These are phyloP conservation scores for Polylopha cassiicola DNA, from an alignment of 2,888 invertebrate genomes.

Conservation along the genomic window DNA sequence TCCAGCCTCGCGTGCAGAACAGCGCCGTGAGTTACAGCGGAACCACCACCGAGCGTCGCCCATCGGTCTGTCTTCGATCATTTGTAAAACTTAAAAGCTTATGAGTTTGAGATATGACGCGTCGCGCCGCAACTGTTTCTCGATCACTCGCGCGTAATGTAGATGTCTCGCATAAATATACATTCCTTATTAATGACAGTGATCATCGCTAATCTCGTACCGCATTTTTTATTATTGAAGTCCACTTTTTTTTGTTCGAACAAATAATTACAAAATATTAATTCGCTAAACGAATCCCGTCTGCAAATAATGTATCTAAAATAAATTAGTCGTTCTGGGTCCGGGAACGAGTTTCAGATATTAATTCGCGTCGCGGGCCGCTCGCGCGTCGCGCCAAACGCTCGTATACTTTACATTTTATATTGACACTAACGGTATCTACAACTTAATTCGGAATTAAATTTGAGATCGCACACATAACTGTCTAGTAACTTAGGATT, in stretches of 20 bases:
- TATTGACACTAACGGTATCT: conserved; percentile 37
- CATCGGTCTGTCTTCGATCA: conserved; percentile 5
- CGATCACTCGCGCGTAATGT: conserved; percentile 8
- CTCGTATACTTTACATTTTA: conserved; percentile 46
- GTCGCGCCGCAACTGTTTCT: conserved; percentile 4
- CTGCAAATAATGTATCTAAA: conserved; percentile 5
- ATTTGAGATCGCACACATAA: conserved; percentile 38
- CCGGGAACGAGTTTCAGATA: conserved; percentile 11
- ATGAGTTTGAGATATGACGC: conserved; percentile 12
- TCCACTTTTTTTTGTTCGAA: conserved; percentile 4
- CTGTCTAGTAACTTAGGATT: conserved; percentile 51
- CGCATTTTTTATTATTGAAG: conserved; percentile 8
- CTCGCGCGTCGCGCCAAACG: conserved; percentile 35
- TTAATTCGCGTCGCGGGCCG: conserved; percentile 25
- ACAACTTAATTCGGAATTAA: conserved; percentile 47
- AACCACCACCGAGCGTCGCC: conserved; percentile 5
- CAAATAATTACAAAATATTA: conserved; percentile 10
- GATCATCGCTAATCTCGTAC: conserved; percentile 8
- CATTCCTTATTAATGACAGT: conserved; percentile 15
- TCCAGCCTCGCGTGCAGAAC: conserved; percentile 14
- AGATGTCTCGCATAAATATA: conserved; percentile 10
- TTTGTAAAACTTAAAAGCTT: conserved; percentile 17
- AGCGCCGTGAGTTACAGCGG: neutral
- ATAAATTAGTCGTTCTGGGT: neutral
- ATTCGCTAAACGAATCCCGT: conserved; percentile 13